Conservation (phyloP, 2,797 vertebrate genomes). For the Synaphobranchus kaupii region DNA sequence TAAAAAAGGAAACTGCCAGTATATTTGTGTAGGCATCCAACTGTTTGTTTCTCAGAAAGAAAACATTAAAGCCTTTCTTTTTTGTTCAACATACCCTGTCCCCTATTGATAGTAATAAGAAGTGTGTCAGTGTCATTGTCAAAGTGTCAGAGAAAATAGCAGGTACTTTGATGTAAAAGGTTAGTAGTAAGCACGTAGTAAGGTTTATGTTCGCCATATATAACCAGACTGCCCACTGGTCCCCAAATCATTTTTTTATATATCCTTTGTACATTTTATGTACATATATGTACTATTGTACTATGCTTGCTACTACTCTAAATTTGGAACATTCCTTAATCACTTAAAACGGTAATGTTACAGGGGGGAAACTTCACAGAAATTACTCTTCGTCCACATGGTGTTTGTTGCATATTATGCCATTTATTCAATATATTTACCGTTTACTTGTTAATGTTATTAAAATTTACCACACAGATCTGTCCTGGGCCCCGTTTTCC, state of each 20-base stretch:
- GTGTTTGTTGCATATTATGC: too few relatives aligned
- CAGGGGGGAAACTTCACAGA: background rate
- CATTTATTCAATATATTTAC: too few relatives aligned
- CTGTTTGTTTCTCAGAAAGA: background rate
- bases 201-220: background rate
- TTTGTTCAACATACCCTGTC: background rate
- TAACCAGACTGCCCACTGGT: slow-evolving; percentile 3
- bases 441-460: too few relatives aligned
- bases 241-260: background rate
- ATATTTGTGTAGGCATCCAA: background rate
- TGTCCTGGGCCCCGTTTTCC: too few relatives aligned
- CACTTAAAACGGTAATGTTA: background rate
- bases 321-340: background rate
- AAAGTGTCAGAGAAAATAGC: slow-evolving; percentile 5
- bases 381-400: background rate
- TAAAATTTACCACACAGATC: too few relatives aligned
- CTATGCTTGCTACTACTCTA: background rate
- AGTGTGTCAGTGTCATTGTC: background rate
- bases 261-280: background rate
- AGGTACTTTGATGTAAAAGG: background rate
- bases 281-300: background rate
- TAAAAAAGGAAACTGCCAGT: background rate
- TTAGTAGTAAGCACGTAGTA: background rate
- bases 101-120: background rate
- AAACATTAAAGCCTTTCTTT: background rate